These are phyloP conservation scores for Adineta ricciae DNA, from an alignment of 2,888 invertebrate genomes.

Conservation along the genomic window DNA sequence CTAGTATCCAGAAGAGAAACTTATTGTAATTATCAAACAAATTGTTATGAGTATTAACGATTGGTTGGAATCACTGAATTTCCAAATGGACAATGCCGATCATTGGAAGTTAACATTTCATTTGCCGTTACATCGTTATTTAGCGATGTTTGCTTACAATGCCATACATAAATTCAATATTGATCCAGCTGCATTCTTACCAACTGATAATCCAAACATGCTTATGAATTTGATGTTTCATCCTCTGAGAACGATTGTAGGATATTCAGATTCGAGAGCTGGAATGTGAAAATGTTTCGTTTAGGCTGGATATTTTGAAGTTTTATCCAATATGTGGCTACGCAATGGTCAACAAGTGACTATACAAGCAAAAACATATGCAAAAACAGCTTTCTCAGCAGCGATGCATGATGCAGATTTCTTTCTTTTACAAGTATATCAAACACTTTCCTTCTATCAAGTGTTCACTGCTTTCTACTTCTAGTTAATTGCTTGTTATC, in stretches of 20 bases:
- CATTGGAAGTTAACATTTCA: slow-evolving; percentile 76
- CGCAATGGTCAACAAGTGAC: slow-evolving; percentile 91
- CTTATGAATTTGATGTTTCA: slow-evolving; percentile 23
- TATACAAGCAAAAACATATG: slow-evolving; percentile 97
- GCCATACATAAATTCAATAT: slow-evolving; percentile 24
- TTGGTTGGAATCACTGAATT: not conserved
- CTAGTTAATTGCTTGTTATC: not conserved
- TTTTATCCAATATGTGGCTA: slow-evolving; percentile 84
- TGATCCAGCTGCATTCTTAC: slow-evolving; percentile 24
- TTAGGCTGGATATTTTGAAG: slow-evolving; percentile 87
- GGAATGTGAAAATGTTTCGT: too few relatives aligned
- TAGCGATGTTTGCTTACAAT: slow-evolving; percentile 68
- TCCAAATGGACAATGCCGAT: not conserved
- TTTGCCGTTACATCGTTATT: slow-evolving; percentile 85
- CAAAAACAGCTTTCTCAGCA: slow-evolving; percentile 81
- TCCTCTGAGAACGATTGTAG: slow-evolving; percentile 21
- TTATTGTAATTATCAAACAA: not conserved
- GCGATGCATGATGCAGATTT: slow-evolving; percentile 95
- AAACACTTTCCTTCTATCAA: not conserved
- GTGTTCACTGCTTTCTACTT: too few relatives aligned
- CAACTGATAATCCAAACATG: not conserved
- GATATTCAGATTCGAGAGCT: not conserved
- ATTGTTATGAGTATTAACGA: not conserved
- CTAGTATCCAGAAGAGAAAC: not conserved
- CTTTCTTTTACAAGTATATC: slow-evolving; percentile 67